These are phyloP conservation scores for Tortricodes alternella DNA, from an alignment of 2,888 invertebrate species.

Conservation along the genomic window DNA sequence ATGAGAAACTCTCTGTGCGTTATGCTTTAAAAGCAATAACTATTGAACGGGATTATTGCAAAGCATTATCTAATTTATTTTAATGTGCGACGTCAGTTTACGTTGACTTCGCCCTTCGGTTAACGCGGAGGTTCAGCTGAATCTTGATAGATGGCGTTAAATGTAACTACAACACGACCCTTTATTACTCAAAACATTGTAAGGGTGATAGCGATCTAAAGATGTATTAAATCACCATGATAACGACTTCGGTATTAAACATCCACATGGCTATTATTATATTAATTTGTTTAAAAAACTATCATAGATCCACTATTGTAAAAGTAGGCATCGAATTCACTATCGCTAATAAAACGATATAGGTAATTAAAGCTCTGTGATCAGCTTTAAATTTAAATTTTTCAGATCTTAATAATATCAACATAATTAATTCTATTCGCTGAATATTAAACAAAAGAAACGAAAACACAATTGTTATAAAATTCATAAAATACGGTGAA, in stretches of 20 bases:
- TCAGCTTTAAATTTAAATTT: too few species aligned
- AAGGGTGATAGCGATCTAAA: constrained; percentile 13
- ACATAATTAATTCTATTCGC: constrained; percentile 44
- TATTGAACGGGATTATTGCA: constrained; percentile 25
- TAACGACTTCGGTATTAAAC: constrained; percentile 11
- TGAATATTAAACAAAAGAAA: constrained; percentile 60
- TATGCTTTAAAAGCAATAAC: constrained; percentile 49
- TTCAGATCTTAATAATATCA: too few species aligned
- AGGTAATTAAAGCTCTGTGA: too few species aligned
- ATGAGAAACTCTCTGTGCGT: constrained; percentile 70
- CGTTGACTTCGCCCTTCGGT: constrained; percentile 3
- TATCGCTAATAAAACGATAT: too few species aligned
- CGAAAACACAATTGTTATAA: constrained; percentile 66
- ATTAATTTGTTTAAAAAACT: too few species aligned
- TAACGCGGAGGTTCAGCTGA: constrained; percentile 7
- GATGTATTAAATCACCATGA: constrained; percentile 14
- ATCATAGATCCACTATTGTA: too few species aligned
- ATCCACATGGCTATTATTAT: constrained; percentile 10
- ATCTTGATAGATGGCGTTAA: constrained; percentile 21
- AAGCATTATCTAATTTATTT: constrained; percentile 30
- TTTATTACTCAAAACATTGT: constrained; percentile 26
- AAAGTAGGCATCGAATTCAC: too few species aligned
- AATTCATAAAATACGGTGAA: constrained; percentile 73
- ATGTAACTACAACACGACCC: constrained; percentile 4
- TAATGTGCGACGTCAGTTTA: constrained; percentile 18